A percentile compares a stretch with the other conserved stretches of the same genome.
Evolutionary conservation across 2,113 vertebrate species (phyloP).

Genomic region (Macaca mulatta): DNA sequence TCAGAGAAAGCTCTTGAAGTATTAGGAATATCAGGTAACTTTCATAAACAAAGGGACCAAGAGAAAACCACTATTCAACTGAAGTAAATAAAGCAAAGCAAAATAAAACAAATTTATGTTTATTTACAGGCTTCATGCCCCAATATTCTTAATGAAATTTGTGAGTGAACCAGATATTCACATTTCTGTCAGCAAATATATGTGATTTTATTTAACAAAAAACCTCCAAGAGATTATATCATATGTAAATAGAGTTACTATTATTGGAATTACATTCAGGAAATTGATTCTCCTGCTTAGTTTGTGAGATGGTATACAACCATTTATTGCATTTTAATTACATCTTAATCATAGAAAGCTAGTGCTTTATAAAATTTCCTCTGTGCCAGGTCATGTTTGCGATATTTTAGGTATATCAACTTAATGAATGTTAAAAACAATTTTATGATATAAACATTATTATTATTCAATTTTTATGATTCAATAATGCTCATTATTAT

Average conservation of each 20-base stretch:
- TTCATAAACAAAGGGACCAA: background rate
- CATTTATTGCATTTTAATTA: background rate
- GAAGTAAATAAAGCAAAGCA: background rate
- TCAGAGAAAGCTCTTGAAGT: background rate
- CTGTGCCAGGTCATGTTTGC: background rate
- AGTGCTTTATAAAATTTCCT: background rate
- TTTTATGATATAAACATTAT: background rate
- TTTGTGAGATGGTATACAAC: background rate
- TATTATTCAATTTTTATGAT: background rate
- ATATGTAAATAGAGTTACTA: background rate
- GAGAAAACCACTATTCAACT: background rate
- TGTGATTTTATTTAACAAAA: constrained; percentile 2
- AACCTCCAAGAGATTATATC: background rate
- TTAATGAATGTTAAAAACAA: background rate
- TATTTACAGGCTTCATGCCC: background rate
- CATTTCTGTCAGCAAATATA: background rate
- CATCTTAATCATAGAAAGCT: background rate
- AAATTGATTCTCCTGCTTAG: background rate
- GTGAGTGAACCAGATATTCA: background rate
- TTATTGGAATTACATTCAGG: background rate
- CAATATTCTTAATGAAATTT: background rate
- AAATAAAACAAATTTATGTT: background rate
- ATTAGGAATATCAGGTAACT: background rate
- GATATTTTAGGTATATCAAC: background rate
- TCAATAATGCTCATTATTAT: no score